Percentiles rank a stretch among this genome's conserved stretches.
phyloP scores from a whole-genome alignment of 2,888 invertebrate species.

The Pogonocherus hispidulus region DNA sequence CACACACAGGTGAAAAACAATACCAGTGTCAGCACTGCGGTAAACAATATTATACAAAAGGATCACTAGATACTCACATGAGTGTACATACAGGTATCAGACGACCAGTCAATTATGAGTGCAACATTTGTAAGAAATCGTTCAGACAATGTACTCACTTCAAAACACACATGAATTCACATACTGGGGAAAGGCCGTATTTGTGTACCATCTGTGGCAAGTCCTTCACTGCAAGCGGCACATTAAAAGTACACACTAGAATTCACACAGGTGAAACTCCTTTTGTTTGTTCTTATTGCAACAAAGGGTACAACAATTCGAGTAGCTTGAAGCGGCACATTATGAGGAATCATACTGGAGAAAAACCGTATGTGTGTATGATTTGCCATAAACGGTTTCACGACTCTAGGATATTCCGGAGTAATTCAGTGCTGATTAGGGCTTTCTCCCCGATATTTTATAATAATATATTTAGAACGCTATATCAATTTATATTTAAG shows the following conservation, averaged over 20 bases:
- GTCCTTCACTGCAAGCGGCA: constrained; percentile 53
- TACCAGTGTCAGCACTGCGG: constrained; percentile 48
- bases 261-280: constrained; percentile 41
- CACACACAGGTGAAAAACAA: constrained; percentile 38
- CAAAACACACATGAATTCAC: constrained; percentile 10
- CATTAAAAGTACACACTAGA: constrained; percentile 48
- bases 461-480: too few relatives aligned
- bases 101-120: constrained; percentile 3
- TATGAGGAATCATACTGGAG: constrained; percentile 40
- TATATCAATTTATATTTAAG: too few relatives aligned
- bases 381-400: constrained; percentile 41
- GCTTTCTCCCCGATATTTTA: too few relatives aligned
- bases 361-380: constrained; percentile 39
- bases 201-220: constrained; percentile 53
- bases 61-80: constrained; percentile 39
- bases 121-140: constrained; percentile 24
- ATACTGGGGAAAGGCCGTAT: constrained; percentile 21
- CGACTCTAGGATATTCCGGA: too few relatives aligned
- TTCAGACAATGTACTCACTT: constrained; percentile 21
- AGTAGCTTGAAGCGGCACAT: constrained; percentile 39
- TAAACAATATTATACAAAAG: constrained; percentile 40
- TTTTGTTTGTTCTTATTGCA: constrained; percentile 37
- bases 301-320: constrained; percentile 33
- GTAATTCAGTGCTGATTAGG: too few relatives aligned
- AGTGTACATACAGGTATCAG: constrained; percentile 14